phyloP scores from a whole-genome alignment of 2,113 vertebrate genomes.

The Corynorhinus townsendii region DNA sequence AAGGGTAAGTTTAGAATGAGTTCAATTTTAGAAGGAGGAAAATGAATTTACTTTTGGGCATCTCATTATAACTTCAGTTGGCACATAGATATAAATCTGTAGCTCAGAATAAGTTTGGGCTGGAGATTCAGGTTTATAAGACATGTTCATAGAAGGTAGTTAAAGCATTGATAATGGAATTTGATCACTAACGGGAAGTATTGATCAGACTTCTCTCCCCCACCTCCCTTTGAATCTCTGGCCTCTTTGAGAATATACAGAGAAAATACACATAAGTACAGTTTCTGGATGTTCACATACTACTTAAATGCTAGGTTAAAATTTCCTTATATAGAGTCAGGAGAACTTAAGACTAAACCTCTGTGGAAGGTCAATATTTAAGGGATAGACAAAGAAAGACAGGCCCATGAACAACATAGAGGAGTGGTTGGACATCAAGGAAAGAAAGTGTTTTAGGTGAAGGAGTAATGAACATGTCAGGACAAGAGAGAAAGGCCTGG shows the following conservation, averaged over 20 bases:
- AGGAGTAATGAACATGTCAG: background rate
- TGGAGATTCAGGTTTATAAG: background rate
- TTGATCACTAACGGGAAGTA: background rate
- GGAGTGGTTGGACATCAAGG: background rate
- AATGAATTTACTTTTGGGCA: background rate
- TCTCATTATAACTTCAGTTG: background rate
- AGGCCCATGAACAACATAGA: background rate
- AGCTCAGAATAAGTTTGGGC: background rate
- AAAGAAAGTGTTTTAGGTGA: background rate
- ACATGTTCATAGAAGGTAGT: background rate
- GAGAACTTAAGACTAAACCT: background rate
- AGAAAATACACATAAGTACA: background rate
- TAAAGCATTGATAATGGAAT: background rate
- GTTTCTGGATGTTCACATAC: background rate
- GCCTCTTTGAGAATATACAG: background rate
- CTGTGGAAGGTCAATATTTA: background rate
- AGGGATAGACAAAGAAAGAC: background rate
- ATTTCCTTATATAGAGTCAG: background rate
- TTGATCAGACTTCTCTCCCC: background rate
- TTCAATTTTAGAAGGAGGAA: background rate
- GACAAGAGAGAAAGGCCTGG: background rate
- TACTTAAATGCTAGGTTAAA: background rate
- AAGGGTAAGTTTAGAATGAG: background rate
- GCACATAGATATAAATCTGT: background rate
- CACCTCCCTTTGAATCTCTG: background rate